Evolutionary conservation across 2,113 vertebrate species (phyloP).

Genomic region (Aegotheles bennettii): DNA sequence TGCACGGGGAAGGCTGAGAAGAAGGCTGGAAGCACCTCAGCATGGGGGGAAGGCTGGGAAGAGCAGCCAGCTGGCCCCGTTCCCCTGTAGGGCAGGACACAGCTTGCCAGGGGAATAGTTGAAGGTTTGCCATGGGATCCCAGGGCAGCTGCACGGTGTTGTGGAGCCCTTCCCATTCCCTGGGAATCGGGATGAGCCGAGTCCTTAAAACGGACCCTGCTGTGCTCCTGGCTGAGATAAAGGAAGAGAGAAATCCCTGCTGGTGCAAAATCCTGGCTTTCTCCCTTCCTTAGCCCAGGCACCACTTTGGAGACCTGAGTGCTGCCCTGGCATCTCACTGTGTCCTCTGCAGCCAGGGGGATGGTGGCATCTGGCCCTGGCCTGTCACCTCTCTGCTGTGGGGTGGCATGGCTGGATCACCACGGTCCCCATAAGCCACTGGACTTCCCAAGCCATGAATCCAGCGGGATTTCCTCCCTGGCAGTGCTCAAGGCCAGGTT

Average conservation of each 20-base stretch:
- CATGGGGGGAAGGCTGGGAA: neutral
- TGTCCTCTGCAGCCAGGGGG: neutral
- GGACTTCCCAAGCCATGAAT: neutral
- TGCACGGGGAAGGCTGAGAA: no score
- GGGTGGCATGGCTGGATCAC: neutral
- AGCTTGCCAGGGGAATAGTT: neutral
- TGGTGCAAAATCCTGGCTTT: neutral
- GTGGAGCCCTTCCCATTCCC: neutral
- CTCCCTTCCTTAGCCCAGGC: neutral
- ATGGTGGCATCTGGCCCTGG: neutral
- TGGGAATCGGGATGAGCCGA: neutral
- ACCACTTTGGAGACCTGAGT: neutral
- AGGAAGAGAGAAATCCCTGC: neutral
- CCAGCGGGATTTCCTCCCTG: conserved; percentile 6
- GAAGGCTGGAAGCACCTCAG: no score
- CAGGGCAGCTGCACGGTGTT: neutral
- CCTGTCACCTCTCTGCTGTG: neutral
- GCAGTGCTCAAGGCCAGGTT: no score
- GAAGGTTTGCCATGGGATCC: neutral
- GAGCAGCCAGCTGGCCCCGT: neutral
- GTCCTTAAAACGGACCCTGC: fast-evolving
- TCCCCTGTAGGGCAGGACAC: fast-evolving
- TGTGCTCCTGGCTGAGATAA: neutral
- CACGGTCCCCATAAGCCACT: neutral
- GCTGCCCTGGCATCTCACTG: neutral